A percentile compares a stretch with the other conserved stretches of the same genome.
Evolutionary conservation across 2,888 invertebrate genomes (phyloP).

Genomic region (Trichogramma dendrolimi): DNA sequence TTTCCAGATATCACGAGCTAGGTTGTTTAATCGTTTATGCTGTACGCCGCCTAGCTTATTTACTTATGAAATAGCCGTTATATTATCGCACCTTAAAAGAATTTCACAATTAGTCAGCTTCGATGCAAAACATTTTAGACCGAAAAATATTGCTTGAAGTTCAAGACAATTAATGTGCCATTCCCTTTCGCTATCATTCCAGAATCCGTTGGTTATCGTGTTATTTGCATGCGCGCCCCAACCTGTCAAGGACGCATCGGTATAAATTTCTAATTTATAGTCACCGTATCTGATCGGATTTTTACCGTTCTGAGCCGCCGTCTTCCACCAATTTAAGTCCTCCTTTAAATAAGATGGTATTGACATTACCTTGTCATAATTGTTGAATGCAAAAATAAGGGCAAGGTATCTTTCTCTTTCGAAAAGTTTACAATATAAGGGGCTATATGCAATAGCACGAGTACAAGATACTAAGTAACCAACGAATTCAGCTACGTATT

Average conservation of each 20-base stretch:
- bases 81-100: not conserved
- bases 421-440: constrained; percentile 8
- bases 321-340: constrained; percentile 16
- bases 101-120: not conserved
- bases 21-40: not conserved
- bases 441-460: not conserved
- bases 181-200: not conserved
- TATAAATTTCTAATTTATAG: constrained; percentile 9
- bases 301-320: not conserved
- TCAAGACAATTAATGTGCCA: not conserved
- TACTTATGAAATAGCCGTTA: not conserved
- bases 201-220: not conserved
- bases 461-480: constrained; percentile 12
- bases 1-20: not conserved
- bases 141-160: not conserved
- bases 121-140: not conserved
- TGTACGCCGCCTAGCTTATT: not conserved
- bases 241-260: constrained; percentile 11
- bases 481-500: constrained; percentile 11
- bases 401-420: not conserved
- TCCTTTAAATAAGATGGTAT: not conserved
- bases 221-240: not conserved
- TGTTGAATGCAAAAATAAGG: not conserved
- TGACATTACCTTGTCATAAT: not conserved
- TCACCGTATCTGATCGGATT: not conserved